Percentiles rank a stretch among this genome's conserved stretches.
phyloP scores from a whole-genome alignment of 2,888 invertebrate species.

The Rhagonycha lutea region DNA sequence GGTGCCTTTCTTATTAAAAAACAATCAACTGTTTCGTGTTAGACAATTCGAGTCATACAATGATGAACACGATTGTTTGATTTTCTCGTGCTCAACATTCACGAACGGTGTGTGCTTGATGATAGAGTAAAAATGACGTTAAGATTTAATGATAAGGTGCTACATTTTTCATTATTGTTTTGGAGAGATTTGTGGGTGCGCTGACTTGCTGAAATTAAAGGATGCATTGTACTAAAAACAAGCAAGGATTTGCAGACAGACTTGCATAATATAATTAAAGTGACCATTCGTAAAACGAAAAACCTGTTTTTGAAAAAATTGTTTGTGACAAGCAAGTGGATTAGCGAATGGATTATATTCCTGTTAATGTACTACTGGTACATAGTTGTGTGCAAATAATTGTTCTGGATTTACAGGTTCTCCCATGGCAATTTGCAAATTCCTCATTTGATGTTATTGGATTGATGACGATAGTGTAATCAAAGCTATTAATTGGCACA shows the following conservation, averaged over 20 bases:
- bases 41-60: background rate
- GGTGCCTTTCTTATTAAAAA: background rate
- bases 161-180: background rate
- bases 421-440: slow-evolving; percentile 6
- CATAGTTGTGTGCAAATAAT: slow-evolving; percentile 5
- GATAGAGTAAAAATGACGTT: background rate
- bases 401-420: slow-evolving; percentile 1
- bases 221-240: background rate
- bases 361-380: background rate
- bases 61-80: background rate
- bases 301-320: background rate
- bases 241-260: background rate
- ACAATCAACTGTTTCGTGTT: background rate
- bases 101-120: background rate
- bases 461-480: slow-evolving; percentile 1
- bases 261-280: background rate
- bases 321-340: background rate
- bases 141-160: background rate
- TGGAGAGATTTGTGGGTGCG: background rate
- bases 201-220: background rate
- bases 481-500: background rate
- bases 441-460: slow-evolving; percentile 6
- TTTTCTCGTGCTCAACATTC: background rate
- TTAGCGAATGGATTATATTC: background rate
- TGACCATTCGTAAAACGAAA: background rate